These are phyloP conservation scores for Caenorhabditis zanzibari DNA, from an alignment of 2,888 invertebrate species.

Conservation along the genomic window DNA sequence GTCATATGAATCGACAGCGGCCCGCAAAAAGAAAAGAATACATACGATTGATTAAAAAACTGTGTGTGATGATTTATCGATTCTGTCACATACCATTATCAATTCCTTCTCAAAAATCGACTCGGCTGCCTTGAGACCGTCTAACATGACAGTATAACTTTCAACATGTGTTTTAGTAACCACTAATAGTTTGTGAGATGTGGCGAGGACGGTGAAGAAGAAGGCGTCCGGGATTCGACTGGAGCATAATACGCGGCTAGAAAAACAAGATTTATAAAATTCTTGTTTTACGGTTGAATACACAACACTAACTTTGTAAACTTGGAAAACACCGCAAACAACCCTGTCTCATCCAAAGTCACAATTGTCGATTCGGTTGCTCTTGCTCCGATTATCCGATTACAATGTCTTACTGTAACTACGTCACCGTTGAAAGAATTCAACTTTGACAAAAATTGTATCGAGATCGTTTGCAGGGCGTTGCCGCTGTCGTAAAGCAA, in stretches of 20 bases:
- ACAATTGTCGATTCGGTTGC: constrained; percentile 44
- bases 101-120: constrained; percentile 53
- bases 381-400: constrained; percentile 34
- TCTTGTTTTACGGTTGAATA: neutral
- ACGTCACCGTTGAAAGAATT: constrained; percentile 54
- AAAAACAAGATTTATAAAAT: neutral
- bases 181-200: constrained; percentile 49
- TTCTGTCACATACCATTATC: constrained; percentile 51
- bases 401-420: constrained; percentile 58
- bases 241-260: constrained; percentile 47
- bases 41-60: constrained; percentile 23
- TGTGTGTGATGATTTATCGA: constrained; percentile 26
- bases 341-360: constrained; percentile 58
- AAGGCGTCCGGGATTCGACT: constrained; percentile 44
- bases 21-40: constrained; percentile 36
- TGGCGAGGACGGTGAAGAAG: constrained; percentile 52
- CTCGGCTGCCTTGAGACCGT: constrained; percentile 57
- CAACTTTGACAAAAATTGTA: constrained; percentile 49
- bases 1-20: constrained; percentile 59
- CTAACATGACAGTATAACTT: constrained; percentile 59
- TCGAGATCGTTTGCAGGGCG: constrained; percentile 41
- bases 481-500: constrained; percentile 65
- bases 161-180: constrained; percentile 53
- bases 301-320: constrained; percentile 43
- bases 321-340: constrained; percentile 62